Base-by-base conservation (phyloP, 2,797 vertebrate species). In the Micrastur ruficollis region DNA sequence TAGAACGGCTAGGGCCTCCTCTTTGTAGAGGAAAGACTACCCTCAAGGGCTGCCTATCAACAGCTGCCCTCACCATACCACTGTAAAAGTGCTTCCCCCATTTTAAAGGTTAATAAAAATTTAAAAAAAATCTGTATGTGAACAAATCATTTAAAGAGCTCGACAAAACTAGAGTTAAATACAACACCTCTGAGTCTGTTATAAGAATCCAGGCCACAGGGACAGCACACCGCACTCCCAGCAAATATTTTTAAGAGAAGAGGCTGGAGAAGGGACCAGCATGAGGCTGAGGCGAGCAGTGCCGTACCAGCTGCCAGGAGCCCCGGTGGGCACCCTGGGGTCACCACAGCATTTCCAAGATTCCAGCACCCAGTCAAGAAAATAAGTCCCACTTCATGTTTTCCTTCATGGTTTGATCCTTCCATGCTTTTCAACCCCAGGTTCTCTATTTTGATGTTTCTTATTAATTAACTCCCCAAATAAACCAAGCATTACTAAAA, bases 231-330 rank as follows among this genome's bases (percentile, higher is more conserved):
- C 23, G 11, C 7, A 5, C 16, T 36, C 22, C 9, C 34, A 46
- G 14, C 34, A 47, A 14, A 17, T n/a, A 36, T n/a, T 61, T 53
- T 71, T 9, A 18, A 20, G 16, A 26, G 11, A 9, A 15, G 12
- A 42, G 21, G 11, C 38, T 22, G 6, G 16, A 65, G 7, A 1
- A 32, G 6, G 11, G 19, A 16, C 16, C 11, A 5, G 7, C 16
- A 14, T 0, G 1, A 59, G 56, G 21, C 23, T 1, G 2, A 22
- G 36, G 12, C 29, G 22, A 4, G 21, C 10, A 47, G 29, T 7
- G 0, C 31, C 14, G 21, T 2, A 19, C 11, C 1, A 0, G 6
- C 22, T 38, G 20, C 8, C 19, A 31, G 29, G 8, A 56, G 12
- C 27, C 32, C 6, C 38, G 9, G 10, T 1, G 2, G 32, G 27